phyloP scores from a whole-genome alignment of 2,888 invertebrate species.

The Habroteleia sp. region DNA sequence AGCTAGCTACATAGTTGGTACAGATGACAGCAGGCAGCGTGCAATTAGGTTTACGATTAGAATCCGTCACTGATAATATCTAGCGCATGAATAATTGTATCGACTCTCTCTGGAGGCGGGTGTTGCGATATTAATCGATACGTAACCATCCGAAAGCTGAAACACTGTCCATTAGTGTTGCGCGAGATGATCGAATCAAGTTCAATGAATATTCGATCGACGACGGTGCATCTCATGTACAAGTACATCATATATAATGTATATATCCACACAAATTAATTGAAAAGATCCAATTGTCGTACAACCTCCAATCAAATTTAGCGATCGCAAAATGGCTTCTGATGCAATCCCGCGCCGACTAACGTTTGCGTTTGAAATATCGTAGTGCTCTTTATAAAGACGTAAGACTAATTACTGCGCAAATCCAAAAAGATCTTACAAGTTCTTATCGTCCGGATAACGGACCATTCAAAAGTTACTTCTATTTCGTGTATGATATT shows the following conservation, averaged over 20 bases:
- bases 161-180: constrained; percentile 64
- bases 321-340: constrained; percentile 2
- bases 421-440: constrained; percentile 11
- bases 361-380: constrained; percentile 2
- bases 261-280: constrained; percentile 27
- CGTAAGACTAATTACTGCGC: not conserved
- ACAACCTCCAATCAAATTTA: constrained; percentile 17
- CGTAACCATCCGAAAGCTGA: constrained; percentile 56
- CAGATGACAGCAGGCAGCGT: constrained; percentile 32
- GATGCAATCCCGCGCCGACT: not conserved
- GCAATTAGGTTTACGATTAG: constrained; percentile 58
- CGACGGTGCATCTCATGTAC: constrained; percentile 21
- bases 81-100: constrained; percentile 64
- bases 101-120: constrained; percentile 40
- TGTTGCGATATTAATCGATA: constrained; percentile 63
- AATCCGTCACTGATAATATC: constrained; percentile 63
- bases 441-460: not conserved
- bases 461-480: constrained; percentile 4
- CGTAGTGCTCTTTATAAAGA: not conserved
- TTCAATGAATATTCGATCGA: constrained; percentile 62
- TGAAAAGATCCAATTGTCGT: constrained; percentile 32
- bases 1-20: constrained; percentile 14
- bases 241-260: constrained; percentile 26
- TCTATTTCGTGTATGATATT: not conserved
- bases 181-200: constrained; percentile 59